A percentile compares a stretch with the other conserved stretches of the same genome.
Conservation (phyloP, 2,888 invertebrate species). For the Reticulitermes lucifugus region DNA sequence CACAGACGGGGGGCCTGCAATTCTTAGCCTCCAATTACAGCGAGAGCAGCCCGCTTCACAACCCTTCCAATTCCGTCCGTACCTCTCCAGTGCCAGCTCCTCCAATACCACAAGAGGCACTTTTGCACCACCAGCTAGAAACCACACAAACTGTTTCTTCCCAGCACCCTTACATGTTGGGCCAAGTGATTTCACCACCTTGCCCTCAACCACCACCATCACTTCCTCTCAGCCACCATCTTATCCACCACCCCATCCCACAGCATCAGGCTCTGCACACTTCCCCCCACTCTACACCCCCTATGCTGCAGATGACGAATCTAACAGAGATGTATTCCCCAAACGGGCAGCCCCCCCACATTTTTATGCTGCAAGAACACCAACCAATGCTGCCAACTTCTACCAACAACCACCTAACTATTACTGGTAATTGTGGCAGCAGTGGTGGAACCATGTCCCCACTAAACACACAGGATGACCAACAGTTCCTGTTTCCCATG, state of each 20-base stretch:
- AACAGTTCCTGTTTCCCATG: constrained; percentile 3
- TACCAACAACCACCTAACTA: constrained; percentile 75
- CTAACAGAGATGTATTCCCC: constrained; percentile 71
- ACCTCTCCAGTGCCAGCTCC: constrained; percentile 18
- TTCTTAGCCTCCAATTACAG: constrained; percentile 68
- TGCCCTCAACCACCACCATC: constrained; percentile 57
- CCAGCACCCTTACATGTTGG: constrained; percentile 48
- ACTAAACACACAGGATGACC: constrained; percentile 3
- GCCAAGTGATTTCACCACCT: constrained; percentile 59
- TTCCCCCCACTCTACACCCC: constrained; percentile 50
- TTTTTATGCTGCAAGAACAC: constrained; percentile 53
- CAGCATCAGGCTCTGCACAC: constrained; percentile 60
- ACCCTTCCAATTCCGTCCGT: constrained; percentile 57
- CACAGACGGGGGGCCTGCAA: constrained; percentile 86
- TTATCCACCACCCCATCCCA: constrained; percentile 57
- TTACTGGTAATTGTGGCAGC: constrained; percentile 75
- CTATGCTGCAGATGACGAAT: constrained; percentile 64
- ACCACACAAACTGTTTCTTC: constrained; percentile 35
- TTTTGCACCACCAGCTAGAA: not conserved
- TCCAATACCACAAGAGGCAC: not conserved
- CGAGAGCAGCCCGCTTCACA: constrained; percentile 27
- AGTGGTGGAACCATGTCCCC: constrained; percentile 18
- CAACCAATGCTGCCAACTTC: constrained; percentile 61
- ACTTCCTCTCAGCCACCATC: constrained; percentile 62
- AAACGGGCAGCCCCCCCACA: constrained; percentile 83